These are phyloP conservation scores for Ctenodactylus gundi DNA, from an alignment of 2,113 vertebrate genomes.

Conservation along the genomic window DNA sequence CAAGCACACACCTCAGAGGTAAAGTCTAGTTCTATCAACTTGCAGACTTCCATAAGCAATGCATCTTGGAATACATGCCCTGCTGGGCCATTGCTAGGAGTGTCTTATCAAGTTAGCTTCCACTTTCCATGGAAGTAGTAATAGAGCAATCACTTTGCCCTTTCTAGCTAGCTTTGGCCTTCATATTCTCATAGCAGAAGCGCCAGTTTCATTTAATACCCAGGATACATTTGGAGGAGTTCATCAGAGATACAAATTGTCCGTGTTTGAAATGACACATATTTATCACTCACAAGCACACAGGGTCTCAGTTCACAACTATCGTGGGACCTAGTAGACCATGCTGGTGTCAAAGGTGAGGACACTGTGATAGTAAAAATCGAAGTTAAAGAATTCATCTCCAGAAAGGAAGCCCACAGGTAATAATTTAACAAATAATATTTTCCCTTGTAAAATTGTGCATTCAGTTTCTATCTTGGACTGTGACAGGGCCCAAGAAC, in stretches of 20 bases:
- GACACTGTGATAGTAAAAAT: neutral
- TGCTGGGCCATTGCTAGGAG: neutral
- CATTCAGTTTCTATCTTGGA: neutral
- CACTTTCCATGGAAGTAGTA: neutral
- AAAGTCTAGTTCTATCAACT: neutral
- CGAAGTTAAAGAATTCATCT: neutral
- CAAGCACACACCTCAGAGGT: too few species aligned
- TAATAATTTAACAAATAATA: neutral
- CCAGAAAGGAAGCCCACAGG: neutral
- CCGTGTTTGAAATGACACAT: neutral
- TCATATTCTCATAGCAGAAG: neutral
- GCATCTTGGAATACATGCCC: accelerated
- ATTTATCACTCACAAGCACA: neutral
- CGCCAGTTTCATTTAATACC: neutral
- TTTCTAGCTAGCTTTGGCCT: neutral
- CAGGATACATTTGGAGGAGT: neutral
- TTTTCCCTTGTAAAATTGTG: neutral
- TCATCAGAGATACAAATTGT: neutral
- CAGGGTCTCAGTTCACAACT: neutral
- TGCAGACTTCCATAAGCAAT: neutral
- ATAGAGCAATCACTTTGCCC: accelerated
- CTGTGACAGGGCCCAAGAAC: neutral
- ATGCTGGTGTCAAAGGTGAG: neutral
- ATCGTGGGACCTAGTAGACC: too few species aligned
- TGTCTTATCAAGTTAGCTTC: neutral